phyloP scores from a whole-genome alignment of 2,797 vertebrate species.

The Megalops cyprinoides region DNA sequence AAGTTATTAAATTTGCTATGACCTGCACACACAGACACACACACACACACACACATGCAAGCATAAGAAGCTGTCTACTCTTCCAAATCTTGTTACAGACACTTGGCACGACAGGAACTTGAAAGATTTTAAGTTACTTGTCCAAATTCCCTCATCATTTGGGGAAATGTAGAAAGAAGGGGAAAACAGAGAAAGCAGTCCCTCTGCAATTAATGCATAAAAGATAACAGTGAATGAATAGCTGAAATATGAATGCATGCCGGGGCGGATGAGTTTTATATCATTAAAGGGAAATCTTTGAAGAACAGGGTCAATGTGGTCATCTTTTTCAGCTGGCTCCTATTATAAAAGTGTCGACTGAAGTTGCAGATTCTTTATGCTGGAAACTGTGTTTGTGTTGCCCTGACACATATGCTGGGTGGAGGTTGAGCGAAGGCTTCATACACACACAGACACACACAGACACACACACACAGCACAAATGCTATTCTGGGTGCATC shows the following conservation, averaged over 20 bases:
- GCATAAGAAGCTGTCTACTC: too few species aligned
- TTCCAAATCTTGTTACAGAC: too few species aligned
- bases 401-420: background rate
- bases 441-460: too few species aligned
- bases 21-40: too few species aligned
- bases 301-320: background rate
- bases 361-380: background rate
- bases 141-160: too few species aligned
- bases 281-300: background rate
- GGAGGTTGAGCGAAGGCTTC: background rate
- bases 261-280: background rate
- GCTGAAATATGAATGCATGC: background rate
- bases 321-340: background rate
- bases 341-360: background rate
- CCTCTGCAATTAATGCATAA: background rate
- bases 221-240: conserved; percentile 6
- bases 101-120: too few species aligned
- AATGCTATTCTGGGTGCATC: background rate
- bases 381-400: background rate
- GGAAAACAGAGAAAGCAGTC: background rate
- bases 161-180: too few species aligned
- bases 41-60: too few species aligned
- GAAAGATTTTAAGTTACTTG: too few species aligned
- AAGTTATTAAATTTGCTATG: too few species aligned
- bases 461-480: too few species aligned